These are phyloP conservation scores for Leptodactylus fuscus DNA, from an alignment of 2,113 vertebrate genomes.

Conservation along the genomic window DNA sequence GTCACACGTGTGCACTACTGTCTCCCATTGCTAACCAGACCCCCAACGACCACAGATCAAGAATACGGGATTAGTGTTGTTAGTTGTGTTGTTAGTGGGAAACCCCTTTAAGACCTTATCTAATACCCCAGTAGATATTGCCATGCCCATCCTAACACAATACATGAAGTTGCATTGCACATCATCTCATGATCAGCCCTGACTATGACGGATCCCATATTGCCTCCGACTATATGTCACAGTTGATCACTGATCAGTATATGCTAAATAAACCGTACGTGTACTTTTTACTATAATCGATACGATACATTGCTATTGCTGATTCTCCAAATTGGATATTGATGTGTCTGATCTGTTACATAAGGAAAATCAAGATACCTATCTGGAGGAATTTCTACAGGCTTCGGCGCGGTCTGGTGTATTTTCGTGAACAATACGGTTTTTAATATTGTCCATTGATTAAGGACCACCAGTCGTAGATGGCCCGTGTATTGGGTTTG, in stretches of 20 bases:
- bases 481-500: background rate
- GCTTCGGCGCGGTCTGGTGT: background rate
- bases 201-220: background rate
- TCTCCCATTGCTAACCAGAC: no score
- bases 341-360: background rate
- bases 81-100: no score
- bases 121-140: background rate
- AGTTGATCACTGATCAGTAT: background rate
- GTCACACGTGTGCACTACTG: no score
- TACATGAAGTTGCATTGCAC: background rate
- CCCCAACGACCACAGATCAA: no score
- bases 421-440: slow-evolving; percentile 5
- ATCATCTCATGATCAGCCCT: background rate
- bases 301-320: background rate
- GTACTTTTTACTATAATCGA: background rate
- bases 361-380: background rate
- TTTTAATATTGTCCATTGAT: slow-evolving; percentile 13
- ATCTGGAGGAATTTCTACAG: background rate
- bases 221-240: background rate
- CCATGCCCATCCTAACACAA: background rate
- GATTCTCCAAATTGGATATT: slow-evolving; percentile 7
- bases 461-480: background rate
- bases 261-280: slow-evolving; percentile 1
- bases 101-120: no score
- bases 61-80: no score